Base-by-base conservation (phyloP, 2,888 invertebrate species). In the Torymus texanus region DNA sequence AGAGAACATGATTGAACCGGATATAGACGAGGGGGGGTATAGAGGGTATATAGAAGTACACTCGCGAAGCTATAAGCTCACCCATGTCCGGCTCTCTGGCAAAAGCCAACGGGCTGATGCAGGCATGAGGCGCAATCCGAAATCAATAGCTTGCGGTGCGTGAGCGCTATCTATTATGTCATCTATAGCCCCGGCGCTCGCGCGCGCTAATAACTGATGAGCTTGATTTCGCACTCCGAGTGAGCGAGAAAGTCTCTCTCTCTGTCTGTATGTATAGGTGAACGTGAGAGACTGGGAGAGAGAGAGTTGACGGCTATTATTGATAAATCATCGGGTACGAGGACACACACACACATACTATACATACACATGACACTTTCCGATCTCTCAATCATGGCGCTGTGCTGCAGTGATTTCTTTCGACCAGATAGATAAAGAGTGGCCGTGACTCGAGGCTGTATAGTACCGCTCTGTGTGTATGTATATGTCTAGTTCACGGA, bases 71-170 rank as follows among this genome's bases (percentile, higher is more conserved):
- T 29, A 29, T 29, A 29, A 29, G 1, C 29, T 29, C 29, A 29
- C 29, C 29, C 29, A 5, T 29, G 29, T 5, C 29, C 29, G 4
- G 4, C 4, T 50, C 62, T 29, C 29, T 29, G 29, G 29, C 29
- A 29, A 29, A 29, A 29, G 29, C 29, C 29, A 29, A 5, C 29
- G 24, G n/a, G n/a, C n/a, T n/a, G n/a, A n/a, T n/a, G 29, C 29
- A 0, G 29, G 29, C 24, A 3, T 5, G 3, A 4, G 2, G 29
- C 29, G 78, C 85, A 87, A 84, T 85, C 84, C 85, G 85, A 87
- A 86, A 86, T 87, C 87, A 85, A 86, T 86, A 87, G 84, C 81
- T 81, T 73, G 85, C 79, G 86, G 85, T 84, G 83, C 84, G 85
- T 83, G 83, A 76, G 79, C 16, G 81, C 76, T 83, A 83, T 86